These are phyloP conservation scores for Sphenopsis melanotis DNA, from an alignment of 2,797 vertebrate genomes.

Conservation along the genomic window DNA sequence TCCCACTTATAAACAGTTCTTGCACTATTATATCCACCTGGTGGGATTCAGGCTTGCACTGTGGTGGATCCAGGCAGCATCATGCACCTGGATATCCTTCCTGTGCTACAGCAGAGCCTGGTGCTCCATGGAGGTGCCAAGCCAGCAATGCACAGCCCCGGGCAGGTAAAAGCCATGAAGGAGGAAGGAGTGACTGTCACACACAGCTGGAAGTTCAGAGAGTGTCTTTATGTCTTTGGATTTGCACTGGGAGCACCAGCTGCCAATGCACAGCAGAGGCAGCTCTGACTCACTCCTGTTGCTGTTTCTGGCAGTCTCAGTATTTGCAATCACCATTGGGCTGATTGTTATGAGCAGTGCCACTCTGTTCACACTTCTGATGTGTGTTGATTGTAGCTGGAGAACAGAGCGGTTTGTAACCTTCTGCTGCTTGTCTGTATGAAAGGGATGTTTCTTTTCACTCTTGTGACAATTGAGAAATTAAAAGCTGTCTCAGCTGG, in stretches of 20 bases:
- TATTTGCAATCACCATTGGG: conserved; percentile 18
- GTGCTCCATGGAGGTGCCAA: not conserved
- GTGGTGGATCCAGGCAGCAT: not conserved
- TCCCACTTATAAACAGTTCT: not conserved
- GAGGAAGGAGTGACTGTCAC: not conserved
- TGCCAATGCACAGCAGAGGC: not conserved
- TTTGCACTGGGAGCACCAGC: not conserved
- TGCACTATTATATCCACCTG: rapidly evolving
- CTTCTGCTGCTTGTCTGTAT: not conserved
- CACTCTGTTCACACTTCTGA: not conserved
- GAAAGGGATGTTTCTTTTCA: not conserved
- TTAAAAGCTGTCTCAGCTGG: not conserved
- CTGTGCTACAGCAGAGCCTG: not conserved
- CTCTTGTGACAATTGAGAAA: not conserved
- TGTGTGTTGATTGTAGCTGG: not conserved
- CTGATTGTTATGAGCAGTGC: conserved; percentile 36
- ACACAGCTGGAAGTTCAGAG: not conserved
- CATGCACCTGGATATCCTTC: rapidly evolving
- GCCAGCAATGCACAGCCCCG: not conserved
- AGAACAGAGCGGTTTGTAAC: not conserved
- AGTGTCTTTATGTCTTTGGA: rapidly evolving
- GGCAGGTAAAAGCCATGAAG: not conserved
- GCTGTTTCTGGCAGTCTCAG: not conserved
- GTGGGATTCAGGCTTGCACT: not conserved
- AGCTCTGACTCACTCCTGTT: not conserved